Base-by-base conservation (phyloP, 1,140 invertebrate genomes). In the Drosophila rufa region DNA sequence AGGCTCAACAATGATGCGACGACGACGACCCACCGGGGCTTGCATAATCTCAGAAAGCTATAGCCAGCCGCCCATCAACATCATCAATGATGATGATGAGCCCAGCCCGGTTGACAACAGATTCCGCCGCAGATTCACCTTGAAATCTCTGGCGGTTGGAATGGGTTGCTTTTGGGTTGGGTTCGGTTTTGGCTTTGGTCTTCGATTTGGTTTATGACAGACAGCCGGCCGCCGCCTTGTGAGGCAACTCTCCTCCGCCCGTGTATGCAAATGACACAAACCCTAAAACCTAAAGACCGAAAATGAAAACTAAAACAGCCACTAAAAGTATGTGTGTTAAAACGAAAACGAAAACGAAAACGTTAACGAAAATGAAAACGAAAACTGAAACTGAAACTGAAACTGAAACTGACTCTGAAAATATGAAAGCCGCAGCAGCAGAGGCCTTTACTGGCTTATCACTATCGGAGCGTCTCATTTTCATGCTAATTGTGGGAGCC, bases 401-500 rank as follows among this genome's bases (percentile, higher is more conserved):
- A 61, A 62, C 60, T 36, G 51, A 65, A 65, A 66, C 53, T 46
- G 22, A 25, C 22, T 25, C 22, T 25, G 27, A 66, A 53, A 47
- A 77, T 51, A 57, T 60, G 59, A 67, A 75, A 80, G 70, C 73
- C 45, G 56, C 60, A n/a, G 33, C 33, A 33, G 33, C 33, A 33
- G 8, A 2, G 9, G 33, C 33, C 33, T 36, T 36, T 9, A 8
- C 7, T 36, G 61, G 50, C 55, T 80, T 80, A 80, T 80, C 62
- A 76, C 33, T 56, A 81, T 42, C 64, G 25, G 15, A 57, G 53
- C 75, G 65, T 43, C 55, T 65, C 76, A 89, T 87, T 87, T 89
- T 89, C 62, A 87, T 87, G 83, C 77, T 89, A 87, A 87, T 89
- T 85, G 53, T 71, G 66, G 65, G 56, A 66, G 75, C 59, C 56